phyloP scores from a whole-genome alignment of 2,797 vertebrate species.

The Schizothorax lantsangensis region DNA sequence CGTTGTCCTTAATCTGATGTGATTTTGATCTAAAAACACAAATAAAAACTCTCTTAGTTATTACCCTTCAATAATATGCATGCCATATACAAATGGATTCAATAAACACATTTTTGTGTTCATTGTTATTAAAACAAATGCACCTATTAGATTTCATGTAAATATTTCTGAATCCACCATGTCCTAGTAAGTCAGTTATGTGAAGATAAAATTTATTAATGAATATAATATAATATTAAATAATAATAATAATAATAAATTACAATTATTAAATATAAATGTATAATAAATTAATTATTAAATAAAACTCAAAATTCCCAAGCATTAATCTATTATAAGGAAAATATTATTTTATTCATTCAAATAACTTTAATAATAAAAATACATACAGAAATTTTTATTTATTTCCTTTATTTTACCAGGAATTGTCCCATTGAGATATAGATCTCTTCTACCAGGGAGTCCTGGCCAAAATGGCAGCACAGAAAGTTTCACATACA shows the following conservation, averaged over 20 bases:
- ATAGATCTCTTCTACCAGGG: too few relatives aligned
- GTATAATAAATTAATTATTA: not conserved
- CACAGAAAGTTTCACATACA: too few relatives aligned
- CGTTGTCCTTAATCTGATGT: conserved; percentile 4
- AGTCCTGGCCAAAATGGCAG: too few relatives aligned
- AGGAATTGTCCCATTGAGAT: too few relatives aligned
- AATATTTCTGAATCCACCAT: not conserved
- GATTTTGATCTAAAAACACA: not conserved
- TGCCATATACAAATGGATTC: not conserved
- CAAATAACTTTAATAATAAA: not conserved
- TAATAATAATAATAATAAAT: not conserved
- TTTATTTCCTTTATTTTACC: too few relatives aligned
- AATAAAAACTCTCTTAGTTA: not conserved
- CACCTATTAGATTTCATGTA: not conserved
- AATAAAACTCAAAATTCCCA: not conserved
- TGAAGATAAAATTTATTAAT: not conserved
- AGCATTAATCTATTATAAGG: not conserved
- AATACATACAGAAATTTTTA: too few relatives aligned
- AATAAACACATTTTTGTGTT: not conserved
- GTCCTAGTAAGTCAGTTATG: not conserved
- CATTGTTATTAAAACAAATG: not conserved
- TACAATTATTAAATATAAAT: not conserved
- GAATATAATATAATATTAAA: too few relatives aligned
- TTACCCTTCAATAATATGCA: not conserved
- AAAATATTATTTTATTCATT: not conserved